Percentiles rank a stretch among this genome's conserved stretches.
These are phyloP conservation scores for Machimus atricapillus DNA, from an alignment of 2,888 invertebrate species.

Conservation along the genomic window DNA sequence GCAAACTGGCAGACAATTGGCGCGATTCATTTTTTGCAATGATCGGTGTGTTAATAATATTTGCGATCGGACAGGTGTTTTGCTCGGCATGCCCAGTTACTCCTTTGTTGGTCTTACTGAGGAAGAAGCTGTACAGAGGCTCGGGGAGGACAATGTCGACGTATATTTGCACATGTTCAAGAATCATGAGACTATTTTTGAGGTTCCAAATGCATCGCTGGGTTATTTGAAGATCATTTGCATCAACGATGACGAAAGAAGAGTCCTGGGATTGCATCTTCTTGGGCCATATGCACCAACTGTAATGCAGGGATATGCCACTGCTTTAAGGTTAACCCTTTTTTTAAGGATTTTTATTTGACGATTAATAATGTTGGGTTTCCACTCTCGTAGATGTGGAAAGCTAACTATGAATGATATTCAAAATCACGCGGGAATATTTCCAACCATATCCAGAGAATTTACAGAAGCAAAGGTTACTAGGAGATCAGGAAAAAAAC, in stretches of 20 bases:
- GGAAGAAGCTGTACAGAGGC: slow-evolving; percentile 1
- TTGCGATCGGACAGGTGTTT: slow-evolving; percentile 3
- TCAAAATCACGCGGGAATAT: background rate
- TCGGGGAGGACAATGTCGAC: slow-evolving; percentile 13
- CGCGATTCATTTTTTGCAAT: background rate
- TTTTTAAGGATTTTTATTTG: background rate
- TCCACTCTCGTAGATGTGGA: slow-evolving; percentile 8
- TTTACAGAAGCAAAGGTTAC: slow-evolving; percentile 29
- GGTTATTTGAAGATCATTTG: slow-evolving; percentile 37
- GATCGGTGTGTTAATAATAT: background rate
- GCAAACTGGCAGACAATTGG: slow-evolving; percentile 38
- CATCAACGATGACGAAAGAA: background rate
- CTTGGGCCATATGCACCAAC: slow-evolving; percentile 14
- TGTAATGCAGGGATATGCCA: slow-evolving; percentile 40
- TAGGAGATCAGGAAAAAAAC: slow-evolving; percentile 33
- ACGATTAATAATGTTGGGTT: background rate
- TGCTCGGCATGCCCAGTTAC: slow-evolving; percentile 22
- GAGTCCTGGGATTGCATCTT: slow-evolving; percentile 41
- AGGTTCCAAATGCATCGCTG: background rate
- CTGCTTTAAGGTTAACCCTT: slow-evolving; percentile 12
- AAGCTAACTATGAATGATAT: background rate
- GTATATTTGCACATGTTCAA: background rate
- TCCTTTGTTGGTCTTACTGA: slow-evolving; percentile 32
- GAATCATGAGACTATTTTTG: background rate
- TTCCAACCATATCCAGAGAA: slow-evolving; percentile 31